Evolutionary conservation across 2,113 vertebrate species (phyloP).

Genomic region (Erythrocercus mccallii): DNA sequence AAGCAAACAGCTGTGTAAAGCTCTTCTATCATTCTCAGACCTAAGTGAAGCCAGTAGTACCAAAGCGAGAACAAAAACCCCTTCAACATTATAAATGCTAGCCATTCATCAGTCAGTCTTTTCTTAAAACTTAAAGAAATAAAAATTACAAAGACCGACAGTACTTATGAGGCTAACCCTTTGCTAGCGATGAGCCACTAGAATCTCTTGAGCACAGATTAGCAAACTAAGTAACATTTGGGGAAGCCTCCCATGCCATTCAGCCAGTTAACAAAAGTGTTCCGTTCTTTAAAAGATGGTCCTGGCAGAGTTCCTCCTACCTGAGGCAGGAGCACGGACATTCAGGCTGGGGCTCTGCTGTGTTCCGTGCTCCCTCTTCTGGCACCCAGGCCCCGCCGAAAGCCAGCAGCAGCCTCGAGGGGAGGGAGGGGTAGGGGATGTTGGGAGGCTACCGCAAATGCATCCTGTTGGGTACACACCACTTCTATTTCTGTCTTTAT

Average conservation of each 20-base stretch:
- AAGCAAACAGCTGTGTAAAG: neutral
- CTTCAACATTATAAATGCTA: neutral
- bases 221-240: neutral
- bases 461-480: neutral
- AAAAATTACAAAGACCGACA: neutral
- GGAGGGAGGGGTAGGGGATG: neutral
- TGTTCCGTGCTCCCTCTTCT: conserved; percentile 48
- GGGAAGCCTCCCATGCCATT: neutral
- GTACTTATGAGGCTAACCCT: neutral
- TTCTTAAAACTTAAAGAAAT: neutral
- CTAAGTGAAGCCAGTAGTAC: neutral
- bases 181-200: neutral
- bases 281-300: neutral
- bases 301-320: neutral
- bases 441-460: neutral
- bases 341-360: neutral
- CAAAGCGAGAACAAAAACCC: neutral
- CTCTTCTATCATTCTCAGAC: neutral
- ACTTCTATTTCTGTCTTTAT: neutral
- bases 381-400: neutral
- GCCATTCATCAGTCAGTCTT: neutral
- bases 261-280: neutral
- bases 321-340: neutral
- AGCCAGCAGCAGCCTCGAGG: neutral
- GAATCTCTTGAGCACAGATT: neutral